Evolutionary conservation across 2,797 vertebrate genomes (phyloP).

Genomic region (Alca torda): DNA sequence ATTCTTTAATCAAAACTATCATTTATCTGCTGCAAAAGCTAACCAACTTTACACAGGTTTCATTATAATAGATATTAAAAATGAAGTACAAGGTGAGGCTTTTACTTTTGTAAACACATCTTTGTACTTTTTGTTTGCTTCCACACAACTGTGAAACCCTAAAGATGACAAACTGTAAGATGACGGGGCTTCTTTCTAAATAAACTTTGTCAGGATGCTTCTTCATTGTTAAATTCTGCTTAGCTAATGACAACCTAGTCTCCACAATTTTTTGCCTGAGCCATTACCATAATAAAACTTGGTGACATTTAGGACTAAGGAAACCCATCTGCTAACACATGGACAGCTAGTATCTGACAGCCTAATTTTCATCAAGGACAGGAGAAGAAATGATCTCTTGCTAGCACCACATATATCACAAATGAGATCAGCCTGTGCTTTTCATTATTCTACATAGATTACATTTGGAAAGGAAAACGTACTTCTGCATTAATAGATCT

Average conservation of each 20-base stretch:
- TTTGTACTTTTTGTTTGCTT: background rate
- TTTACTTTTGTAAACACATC: background rate
- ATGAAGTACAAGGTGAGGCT: rapidly evolving
- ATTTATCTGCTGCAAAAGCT: background rate
- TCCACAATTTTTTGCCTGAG: background rate
- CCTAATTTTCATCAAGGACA: conserved; percentile 54
- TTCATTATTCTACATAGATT: conserved; percentile 6
- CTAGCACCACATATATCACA: conserved; percentile 23
- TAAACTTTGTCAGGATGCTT: background rate
- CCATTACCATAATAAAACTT: conserved; percentile 35
- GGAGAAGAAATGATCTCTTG: conserved; percentile 29
- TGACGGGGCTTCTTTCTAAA: background rate
- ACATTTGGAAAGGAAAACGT: background rate
- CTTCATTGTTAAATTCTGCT: conserved; percentile 22
- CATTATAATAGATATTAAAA: background rate
- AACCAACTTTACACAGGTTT: background rate
- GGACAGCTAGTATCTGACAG: conserved; percentile 38
- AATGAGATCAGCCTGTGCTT: conserved; percentile 17
- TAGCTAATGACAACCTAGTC: conserved; percentile 23
- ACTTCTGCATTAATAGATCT: conserved; percentile 13
- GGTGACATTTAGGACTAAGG: conserved; percentile 32
- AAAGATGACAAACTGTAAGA: background rate
- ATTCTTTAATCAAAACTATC: background rate
- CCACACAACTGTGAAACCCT: background rate
- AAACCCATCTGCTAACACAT: conserved; percentile 45